Evolutionary conservation across 2,113 vertebrate species (phyloP), one percentile per base, ranked within the genome.

Genomic region (Macaca nemestrina): DNA sequence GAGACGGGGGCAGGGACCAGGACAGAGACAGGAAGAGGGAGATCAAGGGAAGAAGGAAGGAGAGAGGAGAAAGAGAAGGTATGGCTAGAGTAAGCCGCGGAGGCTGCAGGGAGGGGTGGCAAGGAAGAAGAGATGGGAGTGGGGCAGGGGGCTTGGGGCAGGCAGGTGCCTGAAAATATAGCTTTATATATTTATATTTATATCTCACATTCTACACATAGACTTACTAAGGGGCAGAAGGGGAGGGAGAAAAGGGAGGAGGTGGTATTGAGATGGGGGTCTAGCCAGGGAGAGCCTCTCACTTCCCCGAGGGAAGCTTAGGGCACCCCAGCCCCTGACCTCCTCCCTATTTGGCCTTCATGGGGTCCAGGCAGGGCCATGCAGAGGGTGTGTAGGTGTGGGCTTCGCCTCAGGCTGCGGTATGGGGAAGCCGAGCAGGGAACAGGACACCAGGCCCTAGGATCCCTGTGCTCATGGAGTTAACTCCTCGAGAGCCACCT

Each of bases 201-300:
- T 97, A 98, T 97, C 78, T 98, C 98, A 98, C 98, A 96, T 97
- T 98, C 96, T 94, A 97, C 98, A 98, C 85, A 95, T 55, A 82
- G 40, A 97, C 94, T 96, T 55, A 98, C 97, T 97, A 97, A 55
- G 43, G 89, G 79, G 45, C n/a, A 35, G 61, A 43, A 50, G 40
- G 72, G 67, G 27, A 35, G 4, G 79, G n/a, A 25, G 57, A 55
- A 57, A 61, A 89, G 67, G 93, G 52, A 90, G 95, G 94, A 96
- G 96, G 88, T 2, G 3, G n/a, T 50, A 13, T 59, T 4, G 59
- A 89, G 90, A 93, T 64, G n/a, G 59, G 75, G 57, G 16, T 81
- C 79, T 84, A 67, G 92, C 90, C 78, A 52, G 76, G 0, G 38
- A 85, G 82, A 68, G 78, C 38, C 61, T 91, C 87, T 87, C 59